phyloP scores from a whole-genome alignment of 2,113 vertebrate genomes.

The Rhabdornis inornatus region DNA sequence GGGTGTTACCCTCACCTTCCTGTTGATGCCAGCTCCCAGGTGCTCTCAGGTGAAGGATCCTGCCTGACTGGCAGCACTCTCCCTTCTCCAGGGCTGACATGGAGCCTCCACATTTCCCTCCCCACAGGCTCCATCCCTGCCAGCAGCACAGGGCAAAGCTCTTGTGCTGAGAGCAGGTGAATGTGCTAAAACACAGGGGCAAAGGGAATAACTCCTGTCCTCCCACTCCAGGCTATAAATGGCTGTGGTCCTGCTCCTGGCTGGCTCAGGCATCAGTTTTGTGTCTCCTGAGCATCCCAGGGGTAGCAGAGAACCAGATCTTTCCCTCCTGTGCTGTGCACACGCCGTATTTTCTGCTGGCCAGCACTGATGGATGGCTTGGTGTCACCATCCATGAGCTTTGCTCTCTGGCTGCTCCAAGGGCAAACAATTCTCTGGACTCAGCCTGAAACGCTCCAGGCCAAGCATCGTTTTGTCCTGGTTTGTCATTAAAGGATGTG shows the following conservation, averaged over 20 bases:
- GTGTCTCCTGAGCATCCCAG: accelerated
- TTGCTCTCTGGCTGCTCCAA: neutral
- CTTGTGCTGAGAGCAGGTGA: neutral
- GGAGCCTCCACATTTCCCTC: neutral
- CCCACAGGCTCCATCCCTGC: accelerated
- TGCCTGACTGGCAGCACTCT: neutral
- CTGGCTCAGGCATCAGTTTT: neutral
- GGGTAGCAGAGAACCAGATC: neutral
- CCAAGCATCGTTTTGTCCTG: neutral
- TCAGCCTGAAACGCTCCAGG: neutral
- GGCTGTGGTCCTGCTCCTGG: accelerated
- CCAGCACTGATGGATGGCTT: neutral
- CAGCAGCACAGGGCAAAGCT: neutral
- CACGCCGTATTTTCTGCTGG: accelerated
- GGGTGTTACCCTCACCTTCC: no score
- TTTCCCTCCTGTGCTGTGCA: accelerated
- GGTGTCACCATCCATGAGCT: neutral
- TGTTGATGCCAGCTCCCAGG: neutral
- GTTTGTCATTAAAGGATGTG: constrained; percentile 30
- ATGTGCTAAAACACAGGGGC: neutral
- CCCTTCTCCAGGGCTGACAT: neutral
- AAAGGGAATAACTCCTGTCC: neutral
- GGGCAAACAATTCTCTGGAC: constrained; percentile 7
- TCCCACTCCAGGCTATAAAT: neutral
- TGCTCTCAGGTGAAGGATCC: accelerated